A percentile compares a stretch with the other conserved stretches of the same genome.
These are phyloP conservation scores for Pogonocherus hispidulus DNA, from an alignment of 2,888 invertebrate species.

Conservation along the genomic window DNA sequence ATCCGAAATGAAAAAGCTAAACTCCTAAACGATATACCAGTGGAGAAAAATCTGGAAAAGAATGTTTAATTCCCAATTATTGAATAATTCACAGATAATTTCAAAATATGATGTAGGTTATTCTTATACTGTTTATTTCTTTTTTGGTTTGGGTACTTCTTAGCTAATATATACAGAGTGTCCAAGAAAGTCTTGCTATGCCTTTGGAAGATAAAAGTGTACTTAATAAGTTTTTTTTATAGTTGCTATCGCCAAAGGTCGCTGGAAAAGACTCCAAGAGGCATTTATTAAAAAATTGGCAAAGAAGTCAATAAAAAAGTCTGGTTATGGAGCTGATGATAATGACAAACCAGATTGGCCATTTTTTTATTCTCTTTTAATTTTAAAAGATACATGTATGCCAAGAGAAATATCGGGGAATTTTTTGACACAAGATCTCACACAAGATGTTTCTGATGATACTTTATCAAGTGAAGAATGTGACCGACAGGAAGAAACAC, in stretches of 20 bases:
- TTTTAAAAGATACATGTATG: constrained; percentile 18
- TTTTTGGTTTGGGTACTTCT: not conserved
- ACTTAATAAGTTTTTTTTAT: constrained; percentile 17
- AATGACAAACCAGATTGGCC: constrained; percentile 9
- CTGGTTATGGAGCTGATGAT: constrained; percentile 24
- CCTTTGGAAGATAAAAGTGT: not conserved
- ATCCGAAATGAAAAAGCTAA: constrained; percentile 44
- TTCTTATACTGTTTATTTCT: not conserved
- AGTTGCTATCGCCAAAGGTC: constrained; percentile 7
- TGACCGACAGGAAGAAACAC: not conserved
- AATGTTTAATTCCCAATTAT: not conserved
- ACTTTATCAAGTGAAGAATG: not conserved
- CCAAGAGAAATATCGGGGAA: constrained; percentile 19
- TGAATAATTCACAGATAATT: not conserved
- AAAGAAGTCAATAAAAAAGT: constrained; percentile 3
- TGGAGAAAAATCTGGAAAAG: constrained; percentile 39
- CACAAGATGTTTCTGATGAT: not conserved
- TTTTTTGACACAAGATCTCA: not conserved
- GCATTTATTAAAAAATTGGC: constrained; percentile 22
- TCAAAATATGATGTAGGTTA: not conserved
- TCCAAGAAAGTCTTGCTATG: not conserved
- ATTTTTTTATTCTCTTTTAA: constrained; percentile 23
- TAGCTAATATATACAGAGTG: no score
- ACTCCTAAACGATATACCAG: constrained; percentile 40
- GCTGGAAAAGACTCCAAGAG: constrained; percentile 26